Base-by-base conservation (phyloP, 2,113 vertebrate genomes). In the Corvus moneduloides region DNA sequence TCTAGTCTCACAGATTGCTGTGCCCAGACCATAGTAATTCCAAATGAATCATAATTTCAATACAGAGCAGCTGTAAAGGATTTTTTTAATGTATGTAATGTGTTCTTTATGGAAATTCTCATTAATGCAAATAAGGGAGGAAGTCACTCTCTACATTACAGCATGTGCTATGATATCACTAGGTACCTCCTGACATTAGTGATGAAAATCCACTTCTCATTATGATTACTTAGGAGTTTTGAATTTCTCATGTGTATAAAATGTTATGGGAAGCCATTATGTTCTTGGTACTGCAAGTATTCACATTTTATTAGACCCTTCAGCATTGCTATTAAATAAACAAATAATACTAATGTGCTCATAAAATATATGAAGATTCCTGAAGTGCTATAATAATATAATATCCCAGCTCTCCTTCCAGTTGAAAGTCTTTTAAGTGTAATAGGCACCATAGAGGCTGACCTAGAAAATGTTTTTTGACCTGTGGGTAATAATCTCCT, bases 291-390 rank as follows among this genome's bases (percentile, higher is more conserved):
- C 80, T 92, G 94, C 76, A 72, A 87, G 80, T 90, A 90, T 93
- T 96, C 95, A 93, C 88, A 46, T 96, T 97, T 96, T 96, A 97
- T 96, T 96, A 89, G 96, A 76, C 94, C 86, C 86, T 93, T 97
- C 96, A 97, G 83, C 83, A 64, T 78, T 89, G 83, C 86, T 94
- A 87, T 97, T 96, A 96, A 96, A 94, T 97, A 96, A 96, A 96
- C 96, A 97, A 97, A 96, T 94, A 96, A 90, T 96, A 96, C 88
- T 96, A 97, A 94, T 84, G 86, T 54, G 44, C 81, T 94, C 80
- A 68, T 96, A 96, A 96, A 97, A 92, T 93, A 92, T 2, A 78
- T 59, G 56, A 95, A 95, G 88, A 92, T 90, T 94, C 80, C 49
- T 93, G 61, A 95, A 93, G 96, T 93, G 76, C 80, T 96, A 18